Evolutionary conservation across 2,797 vertebrate species (phyloP), one percentile per base, ranked within the genome.

Genomic region (Hyperoplus lanceolatus): DNA sequence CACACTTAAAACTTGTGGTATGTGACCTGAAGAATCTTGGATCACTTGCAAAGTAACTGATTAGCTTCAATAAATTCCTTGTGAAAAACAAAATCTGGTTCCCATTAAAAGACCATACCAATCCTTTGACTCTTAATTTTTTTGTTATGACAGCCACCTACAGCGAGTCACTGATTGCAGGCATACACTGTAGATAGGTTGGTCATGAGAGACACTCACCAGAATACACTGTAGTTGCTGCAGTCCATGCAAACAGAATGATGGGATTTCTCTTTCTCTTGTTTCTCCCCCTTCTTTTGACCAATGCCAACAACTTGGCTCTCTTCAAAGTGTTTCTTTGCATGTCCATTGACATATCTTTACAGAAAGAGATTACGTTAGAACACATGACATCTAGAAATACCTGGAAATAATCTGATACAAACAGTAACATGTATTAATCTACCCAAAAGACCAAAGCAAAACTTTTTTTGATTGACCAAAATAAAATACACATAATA

Each of bases 161-260:
- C n/a, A 21, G 57, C 54, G 61, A 68, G 42, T 70, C 46, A 54
- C 15, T 62, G 67, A 71, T 42, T 48, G 39, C 8, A 48, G 18
- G 16, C 6, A 29, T 7, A 54, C 13, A 70, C 29, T 29, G 29
- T 29, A 29, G 29, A 29, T 53, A 48, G 15, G 10, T 7, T 66
- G 1, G 14, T 48, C 15, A 70, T 13, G 3, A 46, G 58, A 15
- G 43, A 61, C 41, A 94, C 97, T 95, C 91, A 99, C 98, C 98
- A 99, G 89, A 97, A 99, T 7, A 97, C 96, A 77, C 97, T 99
- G 94, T 97, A 99, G 95, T 95, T 99, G 94, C 97, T 97, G 94
- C 97, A 99, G 93, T 99, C 98, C 98, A 99, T 99, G 89, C 98
- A 99, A 71, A 99, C 97, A 12, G 95, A 97, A 80, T 99, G 98